These are phyloP conservation scores for Acrossocheilus wenchowensis DNA, from an alignment of 2,797 vertebrate species.

Conservation along the genomic window DNA sequence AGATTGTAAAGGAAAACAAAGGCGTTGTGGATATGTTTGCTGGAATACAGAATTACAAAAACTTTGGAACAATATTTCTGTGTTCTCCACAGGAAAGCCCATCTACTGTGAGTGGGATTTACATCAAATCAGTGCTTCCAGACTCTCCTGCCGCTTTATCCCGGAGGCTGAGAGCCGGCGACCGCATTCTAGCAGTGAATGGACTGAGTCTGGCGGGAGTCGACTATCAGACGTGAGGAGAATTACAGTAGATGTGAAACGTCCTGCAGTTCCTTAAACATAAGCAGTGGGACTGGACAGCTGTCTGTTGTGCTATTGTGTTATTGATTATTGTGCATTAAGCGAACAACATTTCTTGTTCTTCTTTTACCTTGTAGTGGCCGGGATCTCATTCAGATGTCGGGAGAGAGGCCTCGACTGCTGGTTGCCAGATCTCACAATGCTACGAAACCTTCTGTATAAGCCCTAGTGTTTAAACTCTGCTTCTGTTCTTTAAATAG, in stretches of 20 bases:
- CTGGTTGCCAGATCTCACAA: slow-evolving; percentile 73
- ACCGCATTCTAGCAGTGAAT: slow-evolving; percentile 81
- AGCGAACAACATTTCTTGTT: slow-evolving; percentile 12
- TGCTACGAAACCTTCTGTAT: slow-evolving; percentile 43
- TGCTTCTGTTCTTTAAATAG: not conserved
- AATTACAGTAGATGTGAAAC: not conserved
- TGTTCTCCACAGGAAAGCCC: slow-evolving; percentile 68
- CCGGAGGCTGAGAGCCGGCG: slow-evolving; percentile 73
- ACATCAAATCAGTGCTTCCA: slow-evolving; percentile 77
- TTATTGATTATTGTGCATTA: not conserved
- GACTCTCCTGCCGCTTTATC: slow-evolving; percentile 77
- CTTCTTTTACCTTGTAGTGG: slow-evolving; percentile 65
- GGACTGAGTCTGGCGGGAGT: slow-evolving; percentile 77
- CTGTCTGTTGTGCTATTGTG: not conserved
- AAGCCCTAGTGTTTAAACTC: not conserved
- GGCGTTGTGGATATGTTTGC: not conserved
- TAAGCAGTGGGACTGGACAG: not conserved
- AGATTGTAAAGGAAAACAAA: not conserved
- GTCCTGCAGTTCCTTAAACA: not conserved
- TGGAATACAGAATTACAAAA: not conserved
- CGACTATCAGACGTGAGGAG: slow-evolving; percentile 73
- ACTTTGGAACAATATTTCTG: not conserved
- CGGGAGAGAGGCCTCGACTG: slow-evolving; percentile 74
- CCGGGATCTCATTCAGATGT: slow-evolving; percentile 77
- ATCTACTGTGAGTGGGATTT: slow-evolving; percentile 74